Conservation (phyloP, 2,888 invertebrate species). For the Pheosia gnoma region DNA sequence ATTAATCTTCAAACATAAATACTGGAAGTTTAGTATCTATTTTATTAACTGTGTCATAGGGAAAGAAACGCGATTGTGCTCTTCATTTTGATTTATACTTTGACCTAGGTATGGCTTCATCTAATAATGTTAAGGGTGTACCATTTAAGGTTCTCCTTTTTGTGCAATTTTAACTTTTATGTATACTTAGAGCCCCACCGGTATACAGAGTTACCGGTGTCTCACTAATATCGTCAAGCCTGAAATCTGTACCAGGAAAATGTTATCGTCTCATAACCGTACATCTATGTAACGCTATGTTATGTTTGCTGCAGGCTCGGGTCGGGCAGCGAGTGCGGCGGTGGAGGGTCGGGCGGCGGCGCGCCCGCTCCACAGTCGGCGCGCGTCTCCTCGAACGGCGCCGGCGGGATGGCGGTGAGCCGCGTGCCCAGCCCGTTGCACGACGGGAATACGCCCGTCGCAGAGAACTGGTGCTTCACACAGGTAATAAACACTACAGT, state of each 20-base stretch:
- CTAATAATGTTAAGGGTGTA: too few species aligned
- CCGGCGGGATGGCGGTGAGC: slow-evolving; percentile 97
- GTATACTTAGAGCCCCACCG: too few species aligned
- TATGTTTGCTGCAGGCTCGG: slow-evolving; percentile 86
- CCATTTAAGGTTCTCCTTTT: too few species aligned
- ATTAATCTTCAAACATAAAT: neutral
- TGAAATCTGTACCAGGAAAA: neutral
- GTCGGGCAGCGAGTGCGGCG: slow-evolving; percentile 81
- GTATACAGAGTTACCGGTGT: too few species aligned
- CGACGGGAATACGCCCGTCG: slow-evolving; percentile 98
- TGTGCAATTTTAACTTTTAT: too few species aligned
- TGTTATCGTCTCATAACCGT: neutral
- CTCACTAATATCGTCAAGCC: too few species aligned
- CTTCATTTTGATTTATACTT: too few species aligned
- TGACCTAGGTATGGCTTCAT: too few species aligned
- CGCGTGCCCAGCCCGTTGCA: slow-evolving; percentile 98
- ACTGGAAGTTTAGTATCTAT: too few species aligned
- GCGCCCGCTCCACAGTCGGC: slow-evolving; percentile 89
- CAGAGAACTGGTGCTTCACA: slow-evolving; percentile 99
- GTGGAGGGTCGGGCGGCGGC: slow-evolving; percentile 80
- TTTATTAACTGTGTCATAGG: too few species aligned
- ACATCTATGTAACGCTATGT: neutral
- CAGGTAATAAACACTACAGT: slow-evolving; percentile 86
- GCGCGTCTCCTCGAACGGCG: slow-evolving; percentile 93
- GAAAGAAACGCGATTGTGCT: too few species aligned